These are phyloP conservation scores for Seriola aureovittata DNA, from an alignment of 2,113 vertebrate species.

Conservation along the genomic window DNA sequence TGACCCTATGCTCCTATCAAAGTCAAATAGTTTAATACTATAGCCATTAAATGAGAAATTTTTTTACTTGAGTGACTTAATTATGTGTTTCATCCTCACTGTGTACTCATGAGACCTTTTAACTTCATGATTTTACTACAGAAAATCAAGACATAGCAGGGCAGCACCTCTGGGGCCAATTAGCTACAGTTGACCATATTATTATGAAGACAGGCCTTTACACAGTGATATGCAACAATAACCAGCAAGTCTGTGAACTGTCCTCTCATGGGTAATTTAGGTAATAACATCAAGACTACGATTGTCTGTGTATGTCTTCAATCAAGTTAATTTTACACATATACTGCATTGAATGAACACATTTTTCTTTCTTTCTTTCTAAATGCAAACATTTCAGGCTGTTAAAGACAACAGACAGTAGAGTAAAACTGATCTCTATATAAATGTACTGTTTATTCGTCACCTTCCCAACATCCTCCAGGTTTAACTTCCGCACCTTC, in stretches of 20 bases:
- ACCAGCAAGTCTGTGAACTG: slow-evolving; percentile 22
- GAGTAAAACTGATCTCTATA: not conserved
- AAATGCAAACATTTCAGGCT: not conserved
- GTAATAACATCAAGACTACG: not conserved
- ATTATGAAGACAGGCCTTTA: slow-evolving; percentile 28
- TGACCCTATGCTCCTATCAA: not conserved
- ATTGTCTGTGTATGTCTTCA: not conserved
- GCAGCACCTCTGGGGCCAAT: slow-evolving; percentile 60
- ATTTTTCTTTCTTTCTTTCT: not conserved
- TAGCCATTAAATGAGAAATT: not conserved
- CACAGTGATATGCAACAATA: slow-evolving; percentile 11
- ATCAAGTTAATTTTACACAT: not conserved
- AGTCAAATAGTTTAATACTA: not conserved
- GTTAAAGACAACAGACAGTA: not conserved
- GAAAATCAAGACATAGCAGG: slow-evolving; percentile 34
- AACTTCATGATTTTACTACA: slow-evolving; percentile 27
- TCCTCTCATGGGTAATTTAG: slow-evolving; percentile 42
- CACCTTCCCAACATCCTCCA: slow-evolving; percentile 54
- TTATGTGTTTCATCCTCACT: not conserved
- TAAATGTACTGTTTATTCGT: not conserved
- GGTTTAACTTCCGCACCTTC: slow-evolving; percentile 90
- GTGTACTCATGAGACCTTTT: not conserved
- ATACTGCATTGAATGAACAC: not conserved
- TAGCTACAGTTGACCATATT: slow-evolving; percentile 26
- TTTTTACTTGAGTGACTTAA: not conserved